Evolutionary conservation across 2,888 invertebrate species (phyloP), one percentile per base, ranked within the genome.

Genomic region (Sthenelais limicola): DNA sequence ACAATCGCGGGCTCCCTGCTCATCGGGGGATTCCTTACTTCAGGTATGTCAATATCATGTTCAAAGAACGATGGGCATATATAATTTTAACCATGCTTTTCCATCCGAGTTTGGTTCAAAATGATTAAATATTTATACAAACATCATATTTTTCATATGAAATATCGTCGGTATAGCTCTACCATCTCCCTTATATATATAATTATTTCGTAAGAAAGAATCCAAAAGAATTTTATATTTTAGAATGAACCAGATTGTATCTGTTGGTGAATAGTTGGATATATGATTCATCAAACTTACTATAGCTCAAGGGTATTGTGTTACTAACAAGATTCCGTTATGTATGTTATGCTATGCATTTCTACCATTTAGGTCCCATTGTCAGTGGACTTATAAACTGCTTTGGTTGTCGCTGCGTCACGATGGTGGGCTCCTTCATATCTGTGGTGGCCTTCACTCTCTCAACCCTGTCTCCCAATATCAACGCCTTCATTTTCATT

Each of bases 1-100:
- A 62, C 76, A n/a, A 62, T 76, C 18, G 73, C 73, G 0, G 76
- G 76, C 15, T 74, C 76, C 18, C 70, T 76, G 33, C 32, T 74
- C 15, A 66, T 73, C 5, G 76, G 76, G 12, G 49, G 54, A 52
- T 76, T 74, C 51, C 68, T 76, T 9, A 32, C 66, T 18, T 71
- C 72, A 26, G 76, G 76, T 76, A 47, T 33, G 70, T 38, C 9
- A 7, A 3, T 9, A 54, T 30, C n/a, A n/a, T n/a, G n/a, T n/a
- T n/a, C n/a, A n/a, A n/a, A n/a, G n/a, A n/a, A n/a, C n/a, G n/a
- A n/a, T n/a, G n/a, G n/a, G n/a, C n/a, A n/a, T n/a, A n/a, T n/a
- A n/a, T n/a, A n/a, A n/a, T n/a, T n/a, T n/a, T n/a, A n/a, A n/a
- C n/a, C n/a, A n/a, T n/a, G n/a, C n/a, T n/a, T n/a, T n/a, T n/a